phyloP scores from a whole-genome alignment of 2,888 invertebrate genomes.

The Yponomeuta sedellus region DNA sequence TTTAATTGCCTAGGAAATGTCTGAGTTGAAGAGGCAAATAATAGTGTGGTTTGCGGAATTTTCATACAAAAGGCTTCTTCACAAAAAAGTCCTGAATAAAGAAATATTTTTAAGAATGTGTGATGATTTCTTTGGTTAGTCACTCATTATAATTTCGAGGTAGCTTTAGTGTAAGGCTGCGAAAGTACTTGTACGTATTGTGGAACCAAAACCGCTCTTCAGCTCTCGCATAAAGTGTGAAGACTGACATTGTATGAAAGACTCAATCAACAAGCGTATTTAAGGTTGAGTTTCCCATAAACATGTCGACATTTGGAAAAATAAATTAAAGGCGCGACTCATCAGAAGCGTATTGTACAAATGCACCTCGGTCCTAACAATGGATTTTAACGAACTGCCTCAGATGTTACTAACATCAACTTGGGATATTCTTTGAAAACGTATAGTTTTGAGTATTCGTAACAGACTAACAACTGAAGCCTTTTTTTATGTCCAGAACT shows the following conservation, averaged over 20 bases:
- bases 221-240: neutral
- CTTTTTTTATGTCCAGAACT: too few species aligned
- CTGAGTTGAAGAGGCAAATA: constrained; percentile 22
- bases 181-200: neutral
- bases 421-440: neutral
- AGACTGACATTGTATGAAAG: neutral
- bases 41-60: constrained; percentile 10
- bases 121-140: too few species aligned
- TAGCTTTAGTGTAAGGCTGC: too few species aligned
- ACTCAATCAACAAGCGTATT: neutral
- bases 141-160: too few species aligned
- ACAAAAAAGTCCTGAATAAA: too few species aligned
- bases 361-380: constrained; percentile 30
- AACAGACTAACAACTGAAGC: too few species aligned
- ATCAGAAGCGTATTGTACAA: constrained; percentile 38
- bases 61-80: too few species aligned
- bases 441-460: neutral
- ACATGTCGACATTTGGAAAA: neutral
- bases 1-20: too few species aligned
- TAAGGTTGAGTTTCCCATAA: neutral
- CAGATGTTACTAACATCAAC: constrained; percentile 1
- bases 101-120: too few species aligned
- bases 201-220: neutral
- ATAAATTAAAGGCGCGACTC: constrained; percentile 22
- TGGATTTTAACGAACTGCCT: constrained; percentile 37